These are phyloP conservation scores for Acanthacorydalis orientalis DNA, from an alignment of 2,888 invertebrate genomes.

Conservation along the genomic window DNA sequence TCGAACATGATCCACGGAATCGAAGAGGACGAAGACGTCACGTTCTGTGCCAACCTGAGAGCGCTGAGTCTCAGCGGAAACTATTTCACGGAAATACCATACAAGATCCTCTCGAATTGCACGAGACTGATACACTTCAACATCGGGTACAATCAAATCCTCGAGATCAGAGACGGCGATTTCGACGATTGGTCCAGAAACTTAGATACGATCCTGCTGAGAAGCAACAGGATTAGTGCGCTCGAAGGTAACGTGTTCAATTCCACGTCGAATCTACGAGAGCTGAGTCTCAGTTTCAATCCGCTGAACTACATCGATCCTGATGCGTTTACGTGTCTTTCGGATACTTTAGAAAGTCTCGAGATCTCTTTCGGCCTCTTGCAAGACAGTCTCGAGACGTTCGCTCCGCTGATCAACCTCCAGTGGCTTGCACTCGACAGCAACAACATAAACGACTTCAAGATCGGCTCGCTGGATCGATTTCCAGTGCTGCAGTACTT, in stretches of 20 bases:
- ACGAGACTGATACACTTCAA: conserved; percentile 67
- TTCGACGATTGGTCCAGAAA: conserved; percentile 64
- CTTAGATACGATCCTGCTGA: conserved; percentile 61
- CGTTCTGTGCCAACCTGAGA: conserved; percentile 43
- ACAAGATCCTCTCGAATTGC: conserved; percentile 49
- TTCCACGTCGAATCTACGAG: conserved; percentile 58
- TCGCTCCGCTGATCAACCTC: conserved; percentile 51
- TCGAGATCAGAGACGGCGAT: conserved; percentile 57
- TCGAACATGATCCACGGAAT: conserved; percentile 56
- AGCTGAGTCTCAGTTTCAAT: conserved; percentile 84
- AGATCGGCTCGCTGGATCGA: conserved; percentile 51
- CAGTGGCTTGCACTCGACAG: conserved; percentile 76
- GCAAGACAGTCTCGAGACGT: conserved; percentile 42
- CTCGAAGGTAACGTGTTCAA: conserved; percentile 53
- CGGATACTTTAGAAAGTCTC: conserved; percentile 58
- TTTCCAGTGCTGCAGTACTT: conserved; percentile 59
- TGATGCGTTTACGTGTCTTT: conserved; percentile 62
- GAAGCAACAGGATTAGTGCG: conserved; percentile 69
- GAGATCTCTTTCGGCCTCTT: conserved; percentile 77
- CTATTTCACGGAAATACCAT: conserved; percentile 55
- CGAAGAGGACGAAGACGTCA: conserved; percentile 40
- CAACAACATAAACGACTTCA: conserved; percentile 48
- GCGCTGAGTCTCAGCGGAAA: conserved; percentile 71
- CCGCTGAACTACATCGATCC: conserved; percentile 67
- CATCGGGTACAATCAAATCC: conserved; percentile 74